Evolutionary conservation across 2,797 vertebrate genomes (phyloP).

Genomic region (Oceanodroma leucorhoa): DNA sequence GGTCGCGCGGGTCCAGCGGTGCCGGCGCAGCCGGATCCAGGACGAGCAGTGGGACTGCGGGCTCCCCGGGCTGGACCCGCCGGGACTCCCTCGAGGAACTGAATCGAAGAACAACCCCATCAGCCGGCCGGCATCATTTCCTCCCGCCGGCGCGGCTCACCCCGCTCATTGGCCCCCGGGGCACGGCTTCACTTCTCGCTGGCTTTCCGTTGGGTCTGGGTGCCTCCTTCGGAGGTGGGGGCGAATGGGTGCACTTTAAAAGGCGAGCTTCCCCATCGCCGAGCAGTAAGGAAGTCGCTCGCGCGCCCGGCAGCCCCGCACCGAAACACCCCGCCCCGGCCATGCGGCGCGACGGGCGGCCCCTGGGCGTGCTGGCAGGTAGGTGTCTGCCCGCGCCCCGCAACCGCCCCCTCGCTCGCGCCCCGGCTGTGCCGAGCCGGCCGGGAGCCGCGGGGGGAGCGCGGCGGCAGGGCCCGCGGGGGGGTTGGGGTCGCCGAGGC

Average conservation of each 20-base stretch:
- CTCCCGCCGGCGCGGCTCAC: neutral
- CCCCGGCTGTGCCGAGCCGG: fast-evolving
- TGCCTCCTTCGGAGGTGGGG: conserved; percentile 5
- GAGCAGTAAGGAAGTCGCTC: conserved; percentile 36
- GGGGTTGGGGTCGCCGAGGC: neutral
- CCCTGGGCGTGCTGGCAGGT: conserved; percentile 50
- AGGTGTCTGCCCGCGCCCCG: neutral
- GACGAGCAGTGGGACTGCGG: fast-evolving
- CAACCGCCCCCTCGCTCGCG: neutral
- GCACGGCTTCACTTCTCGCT: neutral
- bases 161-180: neutral
- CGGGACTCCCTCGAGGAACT: conserved; percentile 50
- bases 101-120: conserved; percentile 23
- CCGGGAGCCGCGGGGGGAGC: fast-evolving
- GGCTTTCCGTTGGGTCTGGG: neutral
- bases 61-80: neutral
- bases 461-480: neutral
- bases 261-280: conserved; percentile 46
- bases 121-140: neutral
- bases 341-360: conserved; percentile 47
- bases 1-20: fast-evolving
- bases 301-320: neutral
- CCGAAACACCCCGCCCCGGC: conserved; percentile 10
- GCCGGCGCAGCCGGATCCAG: fast-evolving
- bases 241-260: conserved; percentile 8